Conservation (phyloP, 1,140 invertebrate genomes). For the Nephotettix cincticeps region DNA sequence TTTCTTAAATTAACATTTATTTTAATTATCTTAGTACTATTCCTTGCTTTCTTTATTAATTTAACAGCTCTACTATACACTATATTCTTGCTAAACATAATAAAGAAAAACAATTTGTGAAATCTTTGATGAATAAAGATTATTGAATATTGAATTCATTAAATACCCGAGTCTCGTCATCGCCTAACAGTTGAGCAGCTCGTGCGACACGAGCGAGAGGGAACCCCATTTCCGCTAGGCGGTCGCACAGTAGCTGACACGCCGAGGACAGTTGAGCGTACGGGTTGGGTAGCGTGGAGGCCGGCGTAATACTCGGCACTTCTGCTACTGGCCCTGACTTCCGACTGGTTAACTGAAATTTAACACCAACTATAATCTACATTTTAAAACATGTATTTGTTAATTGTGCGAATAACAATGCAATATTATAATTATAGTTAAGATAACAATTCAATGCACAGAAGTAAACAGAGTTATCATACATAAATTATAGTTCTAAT, state of each 20-base stretch:
- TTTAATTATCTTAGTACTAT: no score
- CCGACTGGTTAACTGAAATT: not conserved
- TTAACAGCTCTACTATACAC: no score
- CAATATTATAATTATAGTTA: not conserved
- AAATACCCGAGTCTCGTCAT: slow-evolving; percentile 81
- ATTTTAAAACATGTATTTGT: not conserved
- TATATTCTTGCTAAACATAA: no score
- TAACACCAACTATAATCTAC: not conserved
- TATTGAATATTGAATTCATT: no score
- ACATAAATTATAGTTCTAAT: not conserved
- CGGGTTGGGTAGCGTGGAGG: slow-evolving; percentile 48
- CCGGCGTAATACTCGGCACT: no score
- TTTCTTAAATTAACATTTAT: no score
- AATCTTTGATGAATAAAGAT: no score
- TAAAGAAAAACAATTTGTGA: no score
- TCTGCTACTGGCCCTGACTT: not conserved
- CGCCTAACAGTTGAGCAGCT: slow-evolving; percentile 69
- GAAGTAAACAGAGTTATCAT: not conserved
- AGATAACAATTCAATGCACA: not conserved
- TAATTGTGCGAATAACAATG: not conserved
- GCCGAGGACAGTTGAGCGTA: slow-evolving; percentile 57
- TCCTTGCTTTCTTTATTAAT: no score
- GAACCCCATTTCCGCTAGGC: slow-evolving; percentile 83
- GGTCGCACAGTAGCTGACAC: slow-evolving; percentile 64
- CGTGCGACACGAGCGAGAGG: slow-evolving; percentile 70